Percentiles rank a stretch among this genome's conserved stretches.
These are phyloP conservation scores for Andrena marginata DNA, from an alignment of 2,888 invertebrate genomes.

Conservation along the genomic window DNA sequence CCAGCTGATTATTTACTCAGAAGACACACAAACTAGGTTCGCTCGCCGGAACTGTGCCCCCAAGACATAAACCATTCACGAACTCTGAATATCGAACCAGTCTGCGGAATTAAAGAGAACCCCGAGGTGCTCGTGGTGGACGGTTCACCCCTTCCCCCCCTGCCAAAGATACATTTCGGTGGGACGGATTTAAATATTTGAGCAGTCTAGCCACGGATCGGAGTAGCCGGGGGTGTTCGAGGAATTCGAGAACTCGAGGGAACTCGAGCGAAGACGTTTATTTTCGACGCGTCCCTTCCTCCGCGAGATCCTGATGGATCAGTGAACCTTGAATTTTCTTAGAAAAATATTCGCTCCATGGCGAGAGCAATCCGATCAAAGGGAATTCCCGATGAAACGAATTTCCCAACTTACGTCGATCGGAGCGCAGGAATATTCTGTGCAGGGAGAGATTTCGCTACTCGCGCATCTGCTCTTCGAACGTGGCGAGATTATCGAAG, in stretches of 20 bases:
- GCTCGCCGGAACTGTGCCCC: constrained; percentile 26
- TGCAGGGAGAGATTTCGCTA: no score
- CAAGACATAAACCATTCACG: constrained; percentile 58
- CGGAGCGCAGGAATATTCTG: no score
- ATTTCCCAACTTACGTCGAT: no score
- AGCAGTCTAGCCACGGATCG: background rate
- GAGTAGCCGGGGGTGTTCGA: background rate
- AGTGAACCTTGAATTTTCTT: no score
- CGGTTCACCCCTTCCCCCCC: constrained; percentile 12
- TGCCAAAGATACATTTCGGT: constrained; percentile 28
- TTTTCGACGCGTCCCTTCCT: background rate
- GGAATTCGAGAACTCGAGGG: background rate
- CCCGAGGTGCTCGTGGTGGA: constrained; percentile 41
- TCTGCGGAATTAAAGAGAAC: constrained; percentile 57
- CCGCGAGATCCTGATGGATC: background rate
- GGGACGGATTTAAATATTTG: constrained; percentile 56
- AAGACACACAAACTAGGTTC: constrained; percentile 14
- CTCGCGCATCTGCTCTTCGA: no score
- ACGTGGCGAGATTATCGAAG: no score
- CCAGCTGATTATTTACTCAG: constrained; percentile 51
- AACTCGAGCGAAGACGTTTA: background rate
- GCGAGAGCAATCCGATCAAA: no score
- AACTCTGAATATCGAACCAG: constrained; percentile 56
- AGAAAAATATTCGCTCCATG: no score
- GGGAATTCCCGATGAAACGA: no score